Base-by-base conservation (phyloP, 2,797 vertebrate genomes). In the Pipistrellus pipistrellus region DNA sequence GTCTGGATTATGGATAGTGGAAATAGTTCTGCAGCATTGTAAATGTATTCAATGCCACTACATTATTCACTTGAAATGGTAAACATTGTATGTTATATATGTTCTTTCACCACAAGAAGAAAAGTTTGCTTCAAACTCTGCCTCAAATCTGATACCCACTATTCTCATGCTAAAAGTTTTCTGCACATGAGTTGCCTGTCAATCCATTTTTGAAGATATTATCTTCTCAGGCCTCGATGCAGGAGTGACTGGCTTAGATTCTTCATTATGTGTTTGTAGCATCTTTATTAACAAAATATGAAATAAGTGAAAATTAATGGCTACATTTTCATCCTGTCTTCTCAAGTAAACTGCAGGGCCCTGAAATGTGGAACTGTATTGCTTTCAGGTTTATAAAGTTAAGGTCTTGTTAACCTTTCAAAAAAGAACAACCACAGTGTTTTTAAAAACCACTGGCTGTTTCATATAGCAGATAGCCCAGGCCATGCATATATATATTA, bases 281-380 rank as follows among this genome's bases (percentile, higher is more conserved):
- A 85, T n/a, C 38, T 82, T 27, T 41, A 14, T 71, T 88, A 59
- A 69, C 21, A 88, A 30, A 94, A 46, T 62, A 25, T 76, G 38
- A 81, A 81, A 93, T 87, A 14, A 80, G 17, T 95, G n/a, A 84
- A 86, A 84, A 76, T 92, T 48, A 88, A 57, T 68, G 71, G n/a
- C 44, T 73, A 21, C n/a, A 25, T 75, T 90, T 59, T 88, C 66
- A 78, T 68, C 23, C 20, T 90, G 38, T 83, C 30, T 46, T 59
- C 41, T 73, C 44, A 90, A 30, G 35, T 85, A 89, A 93, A 88
- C 38, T 78, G 25, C 2, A 92, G 44, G 30, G 6, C 78, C 62
- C 84, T 77, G 18, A 87, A 78, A 87, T 27, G 59, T 69, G 83
- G 20, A 53, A 62, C 80, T 85, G 0, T 59, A 80, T 23, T 64